Conservation (phyloP, 2,113 vertebrate genomes). For the Brachirus orientalis region DNA sequence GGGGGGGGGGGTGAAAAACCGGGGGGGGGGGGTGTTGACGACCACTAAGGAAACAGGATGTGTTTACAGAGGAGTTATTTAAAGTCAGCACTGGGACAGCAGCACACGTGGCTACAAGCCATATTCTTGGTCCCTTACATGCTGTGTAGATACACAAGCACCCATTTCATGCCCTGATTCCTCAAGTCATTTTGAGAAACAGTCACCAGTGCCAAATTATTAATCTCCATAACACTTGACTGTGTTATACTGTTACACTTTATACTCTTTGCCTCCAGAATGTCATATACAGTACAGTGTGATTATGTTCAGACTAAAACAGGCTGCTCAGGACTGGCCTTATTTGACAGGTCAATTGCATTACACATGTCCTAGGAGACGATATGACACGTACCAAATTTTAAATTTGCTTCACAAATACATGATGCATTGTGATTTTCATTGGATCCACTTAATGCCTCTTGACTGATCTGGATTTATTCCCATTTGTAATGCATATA, state of each 20-base stretch:
- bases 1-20: slow-evolving; percentile 7
- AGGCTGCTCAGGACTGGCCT: neutral
- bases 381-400: too few relatives aligned
- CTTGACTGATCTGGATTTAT: neutral
- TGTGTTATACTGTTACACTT: neutral
- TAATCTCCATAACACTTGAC: slow-evolving; percentile 37
- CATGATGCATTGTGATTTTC: too few relatives aligned
- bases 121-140: slow-evolving; percentile 59
- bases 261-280: neutral
- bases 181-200: slow-evolving; percentile 32
- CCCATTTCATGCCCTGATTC: slow-evolving; percentile 37
- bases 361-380: neutral
- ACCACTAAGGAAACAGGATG: slow-evolving; percentile 58
- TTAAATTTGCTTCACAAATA: too few relatives aligned
- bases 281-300: neutral
- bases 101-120: slow-evolving; percentile 66
- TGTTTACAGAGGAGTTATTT: slow-evolving; percentile 80
- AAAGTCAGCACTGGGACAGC: slow-evolving; percentile 60
- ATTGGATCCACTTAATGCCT: neutral
- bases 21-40: slow-evolving; percentile 31
- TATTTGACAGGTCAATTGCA: neutral
- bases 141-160: slow-evolving; percentile 25
- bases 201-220: slow-evolving; percentile 17
- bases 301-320: neutral
- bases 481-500: neutral